A percentile compares a stretch with the other conserved stretches of the same genome.
phyloP scores from a whole-genome alignment of 2,888 invertebrate species.

The Scaptomyza parva region DNA sequence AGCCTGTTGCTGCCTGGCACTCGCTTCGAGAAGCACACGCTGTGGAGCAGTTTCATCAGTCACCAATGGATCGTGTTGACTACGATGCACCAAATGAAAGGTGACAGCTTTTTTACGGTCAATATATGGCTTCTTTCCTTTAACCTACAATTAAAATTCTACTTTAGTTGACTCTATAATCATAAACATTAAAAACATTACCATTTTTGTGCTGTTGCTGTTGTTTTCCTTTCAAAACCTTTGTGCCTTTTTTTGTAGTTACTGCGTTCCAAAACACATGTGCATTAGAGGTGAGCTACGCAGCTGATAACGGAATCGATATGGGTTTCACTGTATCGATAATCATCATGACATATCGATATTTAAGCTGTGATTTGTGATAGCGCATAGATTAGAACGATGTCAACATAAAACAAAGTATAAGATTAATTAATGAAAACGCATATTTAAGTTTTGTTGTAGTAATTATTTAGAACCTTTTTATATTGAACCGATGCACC shows the following conservation, averaged over 20 bases:
- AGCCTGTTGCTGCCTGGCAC: slow-evolving; percentile 64
- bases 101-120: slow-evolving; percentile 96
- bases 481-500: background rate
- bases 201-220: slow-evolving; percentile 28
- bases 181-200: slow-evolving; percentile 4
- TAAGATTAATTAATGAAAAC: background rate
- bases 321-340: background rate
- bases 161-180: background rate
- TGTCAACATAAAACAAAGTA: background rate
- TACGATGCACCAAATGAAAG: slow-evolving; percentile 96
- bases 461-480: too few species aligned
- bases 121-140: slow-evolving; percentile 88
- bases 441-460: background rate
- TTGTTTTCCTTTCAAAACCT: slow-evolving; percentile 6
- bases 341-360: slow-evolving; percentile 16
- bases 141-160: slow-evolving; percentile 67
- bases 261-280: slow-evolving; percentile 49
- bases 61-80: slow-evolving; percentile 95
- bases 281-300: slow-evolving; percentile 48
- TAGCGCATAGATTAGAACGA: background rate
- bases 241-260: background rate
- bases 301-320: slow-evolving; percentile 11
- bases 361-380: background rate
- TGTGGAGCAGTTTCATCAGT: slow-evolving; percentile 96
- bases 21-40: slow-evolving; percentile 90